Base-by-base conservation (phyloP, 2,113 vertebrate genomes). In the Poecilia latipinna region DNA sequence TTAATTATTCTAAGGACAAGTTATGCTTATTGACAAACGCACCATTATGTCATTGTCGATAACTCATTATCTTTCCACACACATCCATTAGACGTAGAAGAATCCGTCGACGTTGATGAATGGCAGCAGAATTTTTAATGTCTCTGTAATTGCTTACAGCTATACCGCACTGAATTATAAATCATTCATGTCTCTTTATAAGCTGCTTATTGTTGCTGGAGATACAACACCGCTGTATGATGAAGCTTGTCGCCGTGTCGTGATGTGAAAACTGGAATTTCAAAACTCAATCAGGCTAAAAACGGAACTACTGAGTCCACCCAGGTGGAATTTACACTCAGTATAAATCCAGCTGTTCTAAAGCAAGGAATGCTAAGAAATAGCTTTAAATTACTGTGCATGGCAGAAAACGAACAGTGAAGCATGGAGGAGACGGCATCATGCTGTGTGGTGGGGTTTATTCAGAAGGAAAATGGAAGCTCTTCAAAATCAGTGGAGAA, bases 41-140 rank as follows among this genome's bases (percentile, higher is more conserved):
- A 37, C 31, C 33, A 63, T 57, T 44, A 35, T 65, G 62, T 54
- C 24, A 42, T 32, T 63, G 60, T 74, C 61, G 51, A 65, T 65
- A 74, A 65, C 72, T 74, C 63, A 65, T 74, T 74, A 73, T 64
- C 72, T 65, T 64, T 65, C 60, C 28, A 17, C 44, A 31, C 28
- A 17, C 37, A 63, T 8, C 37, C 28, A 44, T 15, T 29, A 72
- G 28, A 48, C 19, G 6, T 28, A 63, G 70, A 65, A n/a, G 54
- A 22, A 64, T 37, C 35, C 65, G 37, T 39, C 5, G 54, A 28
- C 54, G 28, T 19, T 66, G 32, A 66, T 66, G 19, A 66, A 66
- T 66, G 33, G 54, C 62, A 29, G 8, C 2, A 33, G 48, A 12
- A 31, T 54, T 57, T 61, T 54, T 37, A 65, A 65, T 28, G 63